phyloP scores from a whole-genome alignment of 2,888 invertebrate genomes.

The Eurytoma adleriae region DNA sequence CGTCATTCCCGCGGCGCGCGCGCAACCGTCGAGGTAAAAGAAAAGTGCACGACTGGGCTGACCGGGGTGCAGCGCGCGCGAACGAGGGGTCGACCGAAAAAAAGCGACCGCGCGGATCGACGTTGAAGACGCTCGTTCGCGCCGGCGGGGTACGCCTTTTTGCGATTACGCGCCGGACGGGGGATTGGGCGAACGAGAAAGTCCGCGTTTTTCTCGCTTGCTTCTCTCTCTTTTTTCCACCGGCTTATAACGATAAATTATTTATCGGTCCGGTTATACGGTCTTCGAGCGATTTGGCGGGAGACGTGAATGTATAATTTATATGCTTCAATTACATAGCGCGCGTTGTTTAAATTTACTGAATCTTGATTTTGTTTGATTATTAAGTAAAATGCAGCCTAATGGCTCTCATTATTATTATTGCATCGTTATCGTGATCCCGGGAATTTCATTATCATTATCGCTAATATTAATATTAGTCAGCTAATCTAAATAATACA shows the following conservation, averaged over 20 bases:
- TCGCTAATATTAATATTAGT: no score
- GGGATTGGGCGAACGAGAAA: not conserved
- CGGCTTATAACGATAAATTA: conserved; percentile 22
- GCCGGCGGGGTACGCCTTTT: not conserved
- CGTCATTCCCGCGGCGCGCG: not conserved
- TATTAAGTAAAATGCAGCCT: no score
- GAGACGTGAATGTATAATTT: not conserved
- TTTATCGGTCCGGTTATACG: conserved; percentile 3
- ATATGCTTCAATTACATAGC: not conserved
- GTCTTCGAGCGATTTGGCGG: not conserved
- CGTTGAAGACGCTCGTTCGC: not conserved
- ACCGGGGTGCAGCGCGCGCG: not conserved
- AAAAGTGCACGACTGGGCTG: no score
- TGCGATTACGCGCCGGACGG: not conserved
- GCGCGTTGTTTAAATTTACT: not conserved
- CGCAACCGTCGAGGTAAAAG: not conserved
- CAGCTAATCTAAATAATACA: no score
- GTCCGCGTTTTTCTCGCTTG: conserved; percentile 12
- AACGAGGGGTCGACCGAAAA: not conserved
- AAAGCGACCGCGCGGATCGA: not conserved
- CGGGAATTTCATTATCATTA: no score
- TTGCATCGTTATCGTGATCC: no score
- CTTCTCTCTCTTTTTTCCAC: not conserved
- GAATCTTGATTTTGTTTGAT: no score
- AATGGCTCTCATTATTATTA: no score